A percentile compares a stretch with the other conserved stretches of the same genome.
phyloP scores from a whole-genome alignment of 2,113 vertebrate genomes.

The Camelus dromedarius region DNA sequence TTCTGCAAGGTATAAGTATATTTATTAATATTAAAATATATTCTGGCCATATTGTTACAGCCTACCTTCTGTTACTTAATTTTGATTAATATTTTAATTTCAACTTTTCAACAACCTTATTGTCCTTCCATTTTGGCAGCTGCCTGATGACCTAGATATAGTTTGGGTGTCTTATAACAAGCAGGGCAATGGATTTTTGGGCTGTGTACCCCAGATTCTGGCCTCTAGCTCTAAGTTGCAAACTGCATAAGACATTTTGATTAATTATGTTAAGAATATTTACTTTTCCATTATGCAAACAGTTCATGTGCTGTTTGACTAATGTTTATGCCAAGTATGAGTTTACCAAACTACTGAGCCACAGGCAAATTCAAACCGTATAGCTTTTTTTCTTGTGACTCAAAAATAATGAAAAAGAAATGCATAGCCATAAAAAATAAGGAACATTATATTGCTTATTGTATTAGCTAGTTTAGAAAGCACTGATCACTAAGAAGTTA shows the following conservation, averaged over 20 bases:
- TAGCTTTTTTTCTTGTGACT: constrained; percentile 2
- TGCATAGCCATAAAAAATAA: constrained; percentile 18
- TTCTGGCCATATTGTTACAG: neutral
- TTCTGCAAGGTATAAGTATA: neutral
- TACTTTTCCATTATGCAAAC: constrained; percentile 9
- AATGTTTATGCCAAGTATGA: constrained; percentile 31
- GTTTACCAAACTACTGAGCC: constrained; percentile 48
- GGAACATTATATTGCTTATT: neutral
- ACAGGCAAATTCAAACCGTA: constrained; percentile 31
- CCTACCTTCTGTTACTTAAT: neutral
- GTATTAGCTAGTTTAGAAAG: neutral
- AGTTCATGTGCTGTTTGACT: neutral
- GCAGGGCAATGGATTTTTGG: neutral
- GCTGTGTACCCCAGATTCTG: neutral
- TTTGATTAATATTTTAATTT: constrained; percentile 42
- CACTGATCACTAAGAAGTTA: neutral
- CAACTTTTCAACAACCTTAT: neutral
- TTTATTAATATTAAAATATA: constrained; percentile 43
- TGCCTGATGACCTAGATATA: neutral
- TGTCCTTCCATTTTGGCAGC: neutral
- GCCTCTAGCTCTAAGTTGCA: neutral
- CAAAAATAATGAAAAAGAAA: constrained; percentile 61
- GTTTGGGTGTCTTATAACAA: neutral
- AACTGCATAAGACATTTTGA: neutral
- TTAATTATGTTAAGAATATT: constrained; percentile 46